These are phyloP conservation scores for Cliona cf. orientalis DNA, from an alignment of 37 sponge, comb jelly and placozoan species.

Conservation along the genomic window DNA sequence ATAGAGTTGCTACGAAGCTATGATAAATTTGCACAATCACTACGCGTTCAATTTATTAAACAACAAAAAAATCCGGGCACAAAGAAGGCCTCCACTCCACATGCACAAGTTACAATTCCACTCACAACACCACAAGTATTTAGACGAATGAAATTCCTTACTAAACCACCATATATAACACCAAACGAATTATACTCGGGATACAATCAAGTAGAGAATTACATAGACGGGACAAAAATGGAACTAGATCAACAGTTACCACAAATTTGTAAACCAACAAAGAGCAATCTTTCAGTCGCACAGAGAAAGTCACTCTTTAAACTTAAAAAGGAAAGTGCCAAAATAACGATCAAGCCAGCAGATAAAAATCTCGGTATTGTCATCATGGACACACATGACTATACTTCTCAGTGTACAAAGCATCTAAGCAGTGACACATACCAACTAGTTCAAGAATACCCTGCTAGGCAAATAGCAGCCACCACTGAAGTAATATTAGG, in stretches of 20 bases:
- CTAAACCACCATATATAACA: neutral
- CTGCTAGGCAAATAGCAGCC: too few species aligned
- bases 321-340: neutral
- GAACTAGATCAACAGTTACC: constrained; percentile 8
- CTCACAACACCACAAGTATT: neutral
- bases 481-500: too few species aligned
- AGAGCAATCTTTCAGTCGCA: neutral
- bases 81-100: neutral
- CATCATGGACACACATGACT: constrained; percentile 23
- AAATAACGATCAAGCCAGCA: constrained; percentile 32
- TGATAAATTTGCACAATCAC: neutral
- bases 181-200: neutral
- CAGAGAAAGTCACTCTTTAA: neutral
- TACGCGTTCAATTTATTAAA: neutral
- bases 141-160: constrained; percentile 31
- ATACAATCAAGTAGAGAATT: neutral
- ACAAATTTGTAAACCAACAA: neutral
- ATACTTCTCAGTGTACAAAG: neutral
- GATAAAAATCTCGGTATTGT: constrained; percentile 33
- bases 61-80: neutral
- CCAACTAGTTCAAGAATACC: too few species aligned
- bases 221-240: constrained; percentile 9
- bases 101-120: neutral
- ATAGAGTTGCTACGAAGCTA: neutral
- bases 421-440: neutral